phyloP scores from a whole-genome alignment of 1,140 invertebrate species.

The Drosophila jambulina region DNA sequence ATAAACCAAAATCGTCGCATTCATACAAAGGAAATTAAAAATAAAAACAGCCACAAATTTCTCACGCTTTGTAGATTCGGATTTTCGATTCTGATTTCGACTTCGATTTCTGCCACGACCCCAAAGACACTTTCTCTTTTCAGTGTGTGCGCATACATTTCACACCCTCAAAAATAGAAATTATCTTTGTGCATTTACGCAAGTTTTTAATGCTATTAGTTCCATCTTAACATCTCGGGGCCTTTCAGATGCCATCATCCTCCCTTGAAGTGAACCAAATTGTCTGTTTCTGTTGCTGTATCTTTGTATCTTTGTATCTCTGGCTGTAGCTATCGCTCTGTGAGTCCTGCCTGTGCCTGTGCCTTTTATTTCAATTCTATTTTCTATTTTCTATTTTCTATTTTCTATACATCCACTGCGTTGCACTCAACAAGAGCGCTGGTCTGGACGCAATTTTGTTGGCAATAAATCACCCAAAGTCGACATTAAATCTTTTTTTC shows the following conservation, averaged over 20 bases:
- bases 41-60: slow-evolving; percentile 79
- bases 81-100: slow-evolving; percentile 34
- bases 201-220: slow-evolving; percentile 84
- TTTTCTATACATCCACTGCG: slow-evolving; percentile 54
- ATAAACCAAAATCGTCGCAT: slow-evolving; percentile 61
- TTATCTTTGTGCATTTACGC: slow-evolving; percentile 82
- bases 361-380: slow-evolving; percentile 77
- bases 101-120: slow-evolving; percentile 51
- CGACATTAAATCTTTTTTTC: slow-evolving; percentile 84
- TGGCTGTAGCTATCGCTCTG: slow-evolving; percentile 15
- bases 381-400: slow-evolving; percentile 74
- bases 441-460: slow-evolving; percentile 84
- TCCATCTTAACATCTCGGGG: slow-evolving; percentile 72
- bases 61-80: slow-evolving; percentile 63
- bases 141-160: slow-evolving; percentile 66
- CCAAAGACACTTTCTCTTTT: slow-evolving; percentile 73
- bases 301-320: slow-evolving; percentile 13
- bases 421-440: slow-evolving; percentile 70
- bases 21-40: slow-evolving; percentile 77
- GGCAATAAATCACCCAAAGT: slow-evolving; percentile 85
- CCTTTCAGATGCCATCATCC: slow-evolving; percentile 33
- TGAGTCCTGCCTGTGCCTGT: slow-evolving; percentile 51
- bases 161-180: slow-evolving; percentile 83
- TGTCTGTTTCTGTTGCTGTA: slow-evolving; percentile 56
- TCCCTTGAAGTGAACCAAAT: slow-evolving; percentile 69